Evolutionary conservation across 2,888 invertebrate species (phyloP).

Genomic region (Heliconius charithonia): DNA sequence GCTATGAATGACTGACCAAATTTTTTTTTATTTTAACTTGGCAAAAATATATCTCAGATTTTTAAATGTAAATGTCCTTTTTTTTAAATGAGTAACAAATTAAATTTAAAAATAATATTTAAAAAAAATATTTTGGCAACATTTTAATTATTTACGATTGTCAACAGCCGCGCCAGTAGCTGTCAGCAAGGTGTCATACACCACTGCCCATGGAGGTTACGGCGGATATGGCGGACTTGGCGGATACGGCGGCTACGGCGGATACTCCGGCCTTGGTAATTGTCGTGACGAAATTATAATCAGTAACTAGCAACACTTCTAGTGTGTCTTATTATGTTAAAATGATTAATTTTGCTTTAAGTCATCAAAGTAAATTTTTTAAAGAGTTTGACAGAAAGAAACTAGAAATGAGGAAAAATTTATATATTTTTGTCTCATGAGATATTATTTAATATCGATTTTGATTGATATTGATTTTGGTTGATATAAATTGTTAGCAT

Average conservation of each 20-base stretch:
- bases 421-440: too few relatives aligned
- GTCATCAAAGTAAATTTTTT: background rate
- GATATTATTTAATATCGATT: too few relatives aligned
- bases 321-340: background rate
- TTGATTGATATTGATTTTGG: background rate
- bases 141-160: background rate
- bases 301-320: background rate
- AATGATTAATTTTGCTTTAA: background rate
- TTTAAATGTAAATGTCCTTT: too few relatives aligned
- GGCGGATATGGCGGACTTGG: slow-evolving; percentile 55
- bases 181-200: slow-evolving; percentile 53
- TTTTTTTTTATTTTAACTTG: background rate
- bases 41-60: background rate
- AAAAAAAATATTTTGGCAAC: too few relatives aligned
- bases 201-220: slow-evolving; percentile 53
- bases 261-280: slow-evolving; percentile 39
- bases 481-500: too few relatives aligned
- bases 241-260: slow-evolving; percentile 42
- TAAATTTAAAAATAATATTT: too few relatives aligned
- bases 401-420: too few relatives aligned
- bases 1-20: slow-evolving; percentile 33
- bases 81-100: background rate
- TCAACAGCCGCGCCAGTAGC: slow-evolving; percentile 46
- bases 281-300: slow-evolving; percentile 23
- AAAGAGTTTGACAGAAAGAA: too few relatives aligned